Base-by-base conservation (phyloP, 30 jellyfish, hydroid and myxozoan genomes). In the Aurelia sp. region DNA sequence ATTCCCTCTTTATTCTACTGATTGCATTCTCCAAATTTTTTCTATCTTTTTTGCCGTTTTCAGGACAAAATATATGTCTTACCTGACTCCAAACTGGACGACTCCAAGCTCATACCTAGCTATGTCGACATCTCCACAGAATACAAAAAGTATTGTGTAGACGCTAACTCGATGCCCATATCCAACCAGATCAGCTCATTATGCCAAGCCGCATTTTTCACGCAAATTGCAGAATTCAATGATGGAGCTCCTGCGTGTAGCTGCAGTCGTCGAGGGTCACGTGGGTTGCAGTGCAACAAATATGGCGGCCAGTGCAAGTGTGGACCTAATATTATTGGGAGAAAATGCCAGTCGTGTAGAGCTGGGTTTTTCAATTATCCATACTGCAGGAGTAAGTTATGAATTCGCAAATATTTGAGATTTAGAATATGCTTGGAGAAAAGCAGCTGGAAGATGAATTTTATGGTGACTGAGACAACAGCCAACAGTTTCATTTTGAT, bases 301-400 rank as follows among this genome's bases (percentile, higher is more conserved):
- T 27, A 61, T 48, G 98, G 98, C 52, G 98, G 98, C 20, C 95
- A 92, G 61, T 92, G 98, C 72, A 68, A 71, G 61, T 92, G 98
- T 79, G 63, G 82, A 6, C 67, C 67, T n/a, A 90, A 90, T 62
- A 90, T 86, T 19, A 86, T 92, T 74, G 98, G 98, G 9, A 73
- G 91, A 66, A 79, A 63, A 9, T 92, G 98, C 62, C 82, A 87
- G 20, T 31, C 81, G 37, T 92, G 98, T 62, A 63, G 90, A 61
- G 78, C 96, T 15, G 98, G 98, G 27, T 92, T 48, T 72, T 92
- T 79, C 68, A 92, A 95, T 22, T 92, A 79, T 60, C 98, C 98
- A 6, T 59, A 74, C 58, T 92, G 98, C 37, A 73, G 90, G 71
- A 82, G 98, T 92, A 76, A 23, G 90, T 66, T 31, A 18, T 19